Base-by-base conservation (phyloP, 2,888 invertebrate genomes). In the Imbricaverruca yamaguchii region DNA sequence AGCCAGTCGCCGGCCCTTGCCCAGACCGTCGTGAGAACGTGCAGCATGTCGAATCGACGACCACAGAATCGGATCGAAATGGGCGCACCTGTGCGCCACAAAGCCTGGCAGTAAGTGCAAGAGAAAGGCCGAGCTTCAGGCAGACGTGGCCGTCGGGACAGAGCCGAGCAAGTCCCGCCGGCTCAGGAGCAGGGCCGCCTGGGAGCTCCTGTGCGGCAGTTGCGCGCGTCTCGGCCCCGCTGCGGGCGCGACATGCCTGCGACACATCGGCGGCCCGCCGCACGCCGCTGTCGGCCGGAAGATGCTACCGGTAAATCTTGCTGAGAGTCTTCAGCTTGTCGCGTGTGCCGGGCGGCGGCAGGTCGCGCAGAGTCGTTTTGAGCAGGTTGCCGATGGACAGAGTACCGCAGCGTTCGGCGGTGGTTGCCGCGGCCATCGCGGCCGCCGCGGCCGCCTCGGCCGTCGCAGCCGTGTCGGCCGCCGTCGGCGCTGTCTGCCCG, bases 371-470 rank as follows among this genome's bases (percentile, higher is more conserved):
- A 18, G 74, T 15, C 21, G 55, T 74, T 21, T 74, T 74, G 53
- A 74, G 74, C 74, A 74, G 53, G 10, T 74, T 74, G 6, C 74
- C 74, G 18, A 74, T 55, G 18, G 74, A 74, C 23, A 74, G 74
- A 8, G 55, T 21, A 18, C 74, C 21, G 65, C 18, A 3, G 65
- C 21, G 74, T 0, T 59, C 59, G 12, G 59, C 11, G 59, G 15
- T 11, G 59, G 59, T 59, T 9, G 57, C 57, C 10, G 10, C 13
- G 57, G 10, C 39, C 39, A 3, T 53, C 53, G 74, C 74, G 18
- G 23, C 53, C 53, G 74, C 74, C 74, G 74, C 21, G 18, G n/a
- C 74, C 53, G 74, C 9, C 21, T 53, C 74, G 18, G 21, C 18
- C 53, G 55, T 55, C 21, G 12, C 74, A 55, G 23, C 53, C 9